phyloP scores from a whole-genome alignment of 2,797 vertebrate genomes.

The Octomys mimax region DNA sequence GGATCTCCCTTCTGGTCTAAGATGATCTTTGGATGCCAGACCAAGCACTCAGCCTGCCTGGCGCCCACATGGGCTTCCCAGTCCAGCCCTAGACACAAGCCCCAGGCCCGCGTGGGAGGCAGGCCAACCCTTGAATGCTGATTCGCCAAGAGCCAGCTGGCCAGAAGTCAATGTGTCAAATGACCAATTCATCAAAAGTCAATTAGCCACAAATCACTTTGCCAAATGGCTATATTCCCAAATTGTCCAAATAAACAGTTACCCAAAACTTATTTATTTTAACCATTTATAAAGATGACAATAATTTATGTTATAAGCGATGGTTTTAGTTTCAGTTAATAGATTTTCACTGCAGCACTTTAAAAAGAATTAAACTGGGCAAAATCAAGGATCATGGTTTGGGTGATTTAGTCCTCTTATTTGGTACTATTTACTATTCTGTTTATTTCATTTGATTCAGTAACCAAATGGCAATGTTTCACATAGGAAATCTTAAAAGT shows the following conservation, averaged over 20 bases:
- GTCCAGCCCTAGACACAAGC: slow-evolving; percentile 65
- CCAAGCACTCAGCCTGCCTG: slow-evolving; percentile 73
- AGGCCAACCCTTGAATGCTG: slow-evolving; percentile 62
- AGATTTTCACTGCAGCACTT: slow-evolving; percentile 61
- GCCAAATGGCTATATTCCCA: slow-evolving; percentile 82
- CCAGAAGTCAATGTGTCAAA: slow-evolving; percentile 80
- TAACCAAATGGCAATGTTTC: slow-evolving; percentile 28
- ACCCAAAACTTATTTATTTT: slow-evolving; percentile 82
- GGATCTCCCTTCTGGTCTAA: slow-evolving; percentile 62
- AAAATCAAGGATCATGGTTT: slow-evolving; percentile 55
- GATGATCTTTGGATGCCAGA: slow-evolving; percentile 58
- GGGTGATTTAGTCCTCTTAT: slow-evolving; percentile 22
- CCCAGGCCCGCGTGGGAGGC: slow-evolving; percentile 56
- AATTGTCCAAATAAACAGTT: slow-evolving; percentile 81
- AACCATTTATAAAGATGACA: slow-evolving; percentile 83
- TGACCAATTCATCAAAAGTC: slow-evolving; percentile 85
- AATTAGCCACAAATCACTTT: slow-evolving; percentile 79
- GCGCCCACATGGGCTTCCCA: slow-evolving; percentile 66
- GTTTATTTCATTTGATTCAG: slow-evolving; percentile 17
- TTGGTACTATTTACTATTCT: not conserved
- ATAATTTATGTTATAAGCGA: slow-evolving; percentile 78
- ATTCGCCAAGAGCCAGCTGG: slow-evolving; percentile 77
- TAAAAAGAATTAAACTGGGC: slow-evolving; percentile 44
- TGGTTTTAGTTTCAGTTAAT: slow-evolving; percentile 71
- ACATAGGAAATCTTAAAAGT: slow-evolving; percentile 13